Percentiles rank a stretch among this genome's conserved stretches.
Conservation (phyloP, 1,140 invertebrate genomes). For the Drosophila pachea region DNA sequence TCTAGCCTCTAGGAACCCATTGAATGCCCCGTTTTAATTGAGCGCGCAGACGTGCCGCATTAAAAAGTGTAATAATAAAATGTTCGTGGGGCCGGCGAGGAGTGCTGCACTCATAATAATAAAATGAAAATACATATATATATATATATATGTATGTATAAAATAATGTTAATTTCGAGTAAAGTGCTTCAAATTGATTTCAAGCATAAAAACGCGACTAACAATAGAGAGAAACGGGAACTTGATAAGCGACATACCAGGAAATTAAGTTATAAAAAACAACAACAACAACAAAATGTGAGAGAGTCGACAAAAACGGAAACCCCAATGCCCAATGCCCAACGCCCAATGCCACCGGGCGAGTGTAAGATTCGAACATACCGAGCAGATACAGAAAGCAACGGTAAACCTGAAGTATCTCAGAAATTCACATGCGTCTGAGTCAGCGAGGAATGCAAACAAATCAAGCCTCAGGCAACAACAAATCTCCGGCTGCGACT, state of each 20-base stretch:
- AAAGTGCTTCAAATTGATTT: slow-evolving; percentile 76
- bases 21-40: slow-evolving; percentile 58
- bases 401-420: slow-evolving; percentile 22
- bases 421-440: slow-evolving; percentile 24
- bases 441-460: slow-evolving; percentile 49
- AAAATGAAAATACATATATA: slow-evolving; percentile 44
- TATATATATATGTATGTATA: slow-evolving; percentile 10
- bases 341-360: background rate
- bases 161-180: slow-evolving; percentile 67
- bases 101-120: slow-evolving; percentile 31
- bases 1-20: slow-evolving; percentile 19
- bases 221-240: slow-evolving; percentile 2
- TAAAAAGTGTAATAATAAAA: slow-evolving; percentile 38
- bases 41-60: slow-evolving; percentile 57
- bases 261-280: slow-evolving; percentile 33
- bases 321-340: background rate
- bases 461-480: slow-evolving; percentile 32
- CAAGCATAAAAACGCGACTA: slow-evolving; percentile 32
- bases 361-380: too few relatives aligned
- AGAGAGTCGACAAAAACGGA: background rate
- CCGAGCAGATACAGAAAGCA: slow-evolving; percentile 8
- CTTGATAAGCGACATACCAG: slow-evolving; percentile 11
- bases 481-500: background rate
- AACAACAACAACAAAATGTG: background rate
- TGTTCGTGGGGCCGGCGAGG: slow-evolving; percentile 38